phyloP scores from a whole-genome alignment of 2,797 vertebrate species.

The Vireo griseus region DNA sequence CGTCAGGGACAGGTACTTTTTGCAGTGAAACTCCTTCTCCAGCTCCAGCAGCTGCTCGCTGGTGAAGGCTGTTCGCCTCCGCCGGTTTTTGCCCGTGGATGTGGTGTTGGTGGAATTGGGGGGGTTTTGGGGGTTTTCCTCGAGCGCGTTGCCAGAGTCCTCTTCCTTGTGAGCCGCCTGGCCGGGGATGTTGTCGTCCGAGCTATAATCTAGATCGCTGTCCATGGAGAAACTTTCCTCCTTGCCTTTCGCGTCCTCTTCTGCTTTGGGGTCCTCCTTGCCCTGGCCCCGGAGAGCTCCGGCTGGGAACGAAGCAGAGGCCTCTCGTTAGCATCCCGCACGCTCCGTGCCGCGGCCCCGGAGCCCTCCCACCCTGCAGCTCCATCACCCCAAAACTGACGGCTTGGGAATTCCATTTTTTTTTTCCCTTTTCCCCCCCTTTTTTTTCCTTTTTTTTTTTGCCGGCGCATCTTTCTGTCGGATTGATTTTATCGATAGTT shows the following conservation, averaged over 20 bases:
- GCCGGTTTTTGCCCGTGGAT: conserved; percentile 88
- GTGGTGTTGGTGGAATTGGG: conserved; percentile 70
- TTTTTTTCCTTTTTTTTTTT: too few relatives aligned
- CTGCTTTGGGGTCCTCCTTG: conserved; percentile 85
- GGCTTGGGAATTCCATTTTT: too few relatives aligned
- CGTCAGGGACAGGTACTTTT: conserved; percentile 96
- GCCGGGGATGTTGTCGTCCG: conserved; percentile 88
- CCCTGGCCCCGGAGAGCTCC: conserved; percentile 76
- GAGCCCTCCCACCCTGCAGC: neutral
- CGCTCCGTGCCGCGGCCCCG: neutral
- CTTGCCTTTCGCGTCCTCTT: conserved; percentile 86
- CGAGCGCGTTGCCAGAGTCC: conserved; percentile 79
- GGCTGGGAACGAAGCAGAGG: conserved; percentile 59
- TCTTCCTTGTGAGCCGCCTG: conserved; percentile 81
- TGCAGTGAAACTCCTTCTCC: conserved; percentile 98
- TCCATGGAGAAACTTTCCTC: conserved; percentile 95
- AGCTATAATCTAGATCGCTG: conserved; percentile 97
- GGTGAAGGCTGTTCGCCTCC: conserved; percentile 94
- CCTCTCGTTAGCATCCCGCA: neutral
- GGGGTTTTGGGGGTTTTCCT: conserved; percentile 73
- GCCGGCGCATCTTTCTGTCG: neutral
- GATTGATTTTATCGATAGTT: fast-evolving
- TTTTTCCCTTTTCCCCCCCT: too few relatives aligned
- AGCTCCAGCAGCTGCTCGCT: conserved; percentile 97
- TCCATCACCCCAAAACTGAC: neutral